These are phyloP conservation scores for Peromyscus eremicus DNA, from an alignment of 2,797 vertebrate species.

Conservation along the genomic window DNA sequence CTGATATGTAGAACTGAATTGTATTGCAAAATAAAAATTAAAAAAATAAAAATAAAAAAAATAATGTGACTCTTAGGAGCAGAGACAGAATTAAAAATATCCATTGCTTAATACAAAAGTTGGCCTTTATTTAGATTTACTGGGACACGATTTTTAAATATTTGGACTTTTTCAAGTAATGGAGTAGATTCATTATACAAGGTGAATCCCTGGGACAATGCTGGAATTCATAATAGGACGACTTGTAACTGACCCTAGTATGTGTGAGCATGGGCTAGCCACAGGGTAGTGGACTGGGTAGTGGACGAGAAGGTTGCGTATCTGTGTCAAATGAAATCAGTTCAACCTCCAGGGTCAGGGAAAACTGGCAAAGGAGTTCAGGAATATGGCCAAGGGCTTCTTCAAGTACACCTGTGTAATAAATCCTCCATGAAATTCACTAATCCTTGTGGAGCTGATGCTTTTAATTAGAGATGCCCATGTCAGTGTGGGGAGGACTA, in stretches of 20 bases:
- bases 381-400: neutral
- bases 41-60: too few species aligned
- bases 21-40: too few species aligned
- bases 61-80: neutral
- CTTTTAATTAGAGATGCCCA: neutral
- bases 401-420: neutral
- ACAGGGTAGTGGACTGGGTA: neutral
- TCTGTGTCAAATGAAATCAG: neutral
- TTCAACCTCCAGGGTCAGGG: neutral
- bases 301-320: neutral
- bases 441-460: neutral
- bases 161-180: neutral
- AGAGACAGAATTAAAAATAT: neutral
- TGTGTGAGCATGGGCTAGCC: neutral
- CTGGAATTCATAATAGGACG: neutral
- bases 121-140: neutral
- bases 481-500: accelerated
- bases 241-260: neutral
- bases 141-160: neutral
- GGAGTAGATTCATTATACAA: neutral
- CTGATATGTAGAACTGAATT: too few species aligned
- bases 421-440: neutral
- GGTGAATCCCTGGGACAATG: neutral
- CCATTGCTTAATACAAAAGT: neutral
- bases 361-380: neutral